A percentile compares a stretch with the other conserved stretches of the same genome.
Conservation (phyloP, 64 coral and sea anemone species). For the Montipora cactus region DNA sequence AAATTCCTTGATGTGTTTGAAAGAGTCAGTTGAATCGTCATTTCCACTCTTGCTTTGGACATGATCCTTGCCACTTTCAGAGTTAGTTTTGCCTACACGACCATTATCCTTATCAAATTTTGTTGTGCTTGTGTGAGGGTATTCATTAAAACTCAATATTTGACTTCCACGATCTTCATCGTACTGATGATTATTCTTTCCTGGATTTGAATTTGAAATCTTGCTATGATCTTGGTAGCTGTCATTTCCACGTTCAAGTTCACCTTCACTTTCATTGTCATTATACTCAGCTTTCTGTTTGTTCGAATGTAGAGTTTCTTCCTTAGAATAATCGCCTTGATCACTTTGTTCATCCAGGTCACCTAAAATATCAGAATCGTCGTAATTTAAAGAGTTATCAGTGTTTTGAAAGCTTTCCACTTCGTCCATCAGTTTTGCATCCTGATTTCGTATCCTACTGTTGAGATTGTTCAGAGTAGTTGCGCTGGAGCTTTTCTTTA, state of each 20-base stretch:
- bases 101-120: background rate
- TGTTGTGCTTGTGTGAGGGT: background rate
- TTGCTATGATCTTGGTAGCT: background rate
- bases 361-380: slow-evolving; percentile 7
- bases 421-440: slow-evolving; percentile 26
- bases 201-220: background rate
- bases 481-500: background rate
- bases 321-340: background rate
- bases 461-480: slow-evolving; percentile 17
- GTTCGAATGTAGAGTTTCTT: background rate
- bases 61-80: background rate
- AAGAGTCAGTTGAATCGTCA: background rate
- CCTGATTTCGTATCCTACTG: background rate
- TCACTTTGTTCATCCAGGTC: background rate
- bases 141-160: background rate
- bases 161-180: background rate
- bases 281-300: background rate
- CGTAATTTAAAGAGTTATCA: background rate
- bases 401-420: slow-evolving; percentile 16
- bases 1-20: background rate
- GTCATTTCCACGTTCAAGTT: background rate
- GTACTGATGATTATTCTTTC: background rate
- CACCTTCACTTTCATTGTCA: background rate
- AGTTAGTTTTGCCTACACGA: background rate
- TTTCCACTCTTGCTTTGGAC: background rate